Conservation (phyloP, 2,888 invertebrate species). For the Keiferia lycopersicella region DNA sequence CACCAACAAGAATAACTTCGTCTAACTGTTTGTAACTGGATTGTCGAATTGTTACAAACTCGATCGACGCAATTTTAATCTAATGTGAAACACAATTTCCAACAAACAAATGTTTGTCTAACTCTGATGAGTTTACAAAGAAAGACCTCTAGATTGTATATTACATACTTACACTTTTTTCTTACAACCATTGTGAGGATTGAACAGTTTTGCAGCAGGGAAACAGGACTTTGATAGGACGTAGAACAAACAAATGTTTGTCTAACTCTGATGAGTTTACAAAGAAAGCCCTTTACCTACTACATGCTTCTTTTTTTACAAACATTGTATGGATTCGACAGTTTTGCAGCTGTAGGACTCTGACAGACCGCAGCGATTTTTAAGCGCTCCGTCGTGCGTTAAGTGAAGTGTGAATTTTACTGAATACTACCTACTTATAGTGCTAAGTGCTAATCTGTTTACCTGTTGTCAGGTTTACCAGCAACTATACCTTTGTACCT, state of each 20-base stretch:
- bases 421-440: too few species aligned
- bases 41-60: constrained; percentile 7
- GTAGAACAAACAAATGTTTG: not conserved
- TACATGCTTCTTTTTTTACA: not conserved
- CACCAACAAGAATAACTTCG: not conserved
- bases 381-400: too few species aligned
- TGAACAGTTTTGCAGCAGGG: too few species aligned
- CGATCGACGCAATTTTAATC: constrained; percentile 13
- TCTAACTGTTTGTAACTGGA: constrained; percentile 15
- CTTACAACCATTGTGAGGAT: not conserved
- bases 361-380: too few species aligned
- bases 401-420: too few species aligned
- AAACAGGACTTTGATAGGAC: too few species aligned
- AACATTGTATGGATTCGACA: not conserved
- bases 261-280: constrained; percentile 13
- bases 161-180: not conserved
- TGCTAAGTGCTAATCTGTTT: too few species aligned
- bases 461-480: too few species aligned
- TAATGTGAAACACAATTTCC: constrained; percentile 14
- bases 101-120: not conserved
- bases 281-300: not conserved
- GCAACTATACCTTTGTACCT: too few species aligned
- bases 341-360: too few species aligned
- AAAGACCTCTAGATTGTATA: not conserved
- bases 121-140: constrained; percentile 11